Percentiles rank a stretch among this genome's conserved stretches.
Conservation (phyloP, 2,888 invertebrate genomes). For the Tipula vernalis region DNA sequence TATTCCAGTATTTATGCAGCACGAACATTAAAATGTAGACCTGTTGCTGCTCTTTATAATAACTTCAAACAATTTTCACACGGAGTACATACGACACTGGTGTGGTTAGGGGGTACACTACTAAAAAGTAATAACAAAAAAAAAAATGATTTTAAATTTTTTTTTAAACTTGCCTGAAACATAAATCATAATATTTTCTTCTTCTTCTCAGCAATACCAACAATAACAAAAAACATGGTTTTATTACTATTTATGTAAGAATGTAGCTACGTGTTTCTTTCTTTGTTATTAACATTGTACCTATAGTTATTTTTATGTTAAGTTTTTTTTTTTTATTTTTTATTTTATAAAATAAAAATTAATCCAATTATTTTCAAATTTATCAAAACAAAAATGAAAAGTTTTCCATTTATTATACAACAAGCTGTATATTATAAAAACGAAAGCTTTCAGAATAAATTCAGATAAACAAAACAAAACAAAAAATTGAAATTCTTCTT, state of each 20-base stretch:
- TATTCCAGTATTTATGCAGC: too few species aligned
- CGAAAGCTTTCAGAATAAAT: not conserved
- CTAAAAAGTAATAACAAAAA: not conserved
- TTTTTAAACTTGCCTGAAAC: not conserved
- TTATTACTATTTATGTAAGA: not conserved
- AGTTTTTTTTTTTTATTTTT: not conserved
- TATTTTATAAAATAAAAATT: not conserved
- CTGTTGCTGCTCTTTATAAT: not conserved
- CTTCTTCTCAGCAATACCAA: not conserved
- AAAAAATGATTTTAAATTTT: not conserved
- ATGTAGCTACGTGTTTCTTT: not conserved
- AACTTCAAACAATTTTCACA: not conserved
- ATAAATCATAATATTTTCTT: not conserved
- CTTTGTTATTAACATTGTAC: not conserved
- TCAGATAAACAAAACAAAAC: not conserved
- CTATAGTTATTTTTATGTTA: not conserved
- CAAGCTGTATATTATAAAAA: not conserved
- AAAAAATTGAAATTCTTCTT: not conserved
- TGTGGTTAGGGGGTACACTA: too few species aligned
- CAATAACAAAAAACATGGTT: not conserved
- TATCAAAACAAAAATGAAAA: not conserved
- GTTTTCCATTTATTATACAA: not conserved
- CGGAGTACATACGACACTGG: not conserved
- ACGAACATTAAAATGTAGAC: too few species aligned
- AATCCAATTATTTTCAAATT: conserved; percentile 4